These are phyloP conservation scores for Brenthis hecate DNA, from an alignment of 2,888 invertebrate genomes.

Conservation along the genomic window DNA sequence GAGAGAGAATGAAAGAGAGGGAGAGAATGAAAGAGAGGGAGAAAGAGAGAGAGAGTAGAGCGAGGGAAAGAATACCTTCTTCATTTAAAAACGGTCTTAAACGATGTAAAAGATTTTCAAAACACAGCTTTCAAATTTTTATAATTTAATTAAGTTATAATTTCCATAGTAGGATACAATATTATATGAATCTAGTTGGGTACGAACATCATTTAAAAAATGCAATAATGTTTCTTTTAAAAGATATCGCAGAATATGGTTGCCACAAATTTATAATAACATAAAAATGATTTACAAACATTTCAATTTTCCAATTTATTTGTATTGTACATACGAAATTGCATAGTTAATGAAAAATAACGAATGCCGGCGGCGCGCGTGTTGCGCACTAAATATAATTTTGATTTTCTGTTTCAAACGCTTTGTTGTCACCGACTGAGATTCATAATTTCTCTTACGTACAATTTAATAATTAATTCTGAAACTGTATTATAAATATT, in stretches of 20 bases:
- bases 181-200: no score
- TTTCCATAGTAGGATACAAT: no score
- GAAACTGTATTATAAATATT: not conserved
- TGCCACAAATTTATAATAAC: not conserved
- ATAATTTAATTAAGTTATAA: not conserved
- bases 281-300: conserved; percentile 7
- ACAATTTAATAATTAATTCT: not conserved
- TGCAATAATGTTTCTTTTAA: not conserved
- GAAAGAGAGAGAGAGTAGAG: no score
- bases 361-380: conserved; percentile 16
- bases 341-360: conserved; percentile 22
- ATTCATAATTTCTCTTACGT: not conserved
- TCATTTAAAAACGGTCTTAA: no score
- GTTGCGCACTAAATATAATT: conserved; percentile 7
- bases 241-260: not conserved
- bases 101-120: not conserved
- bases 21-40: no score
- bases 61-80: no score
- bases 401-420: conserved; percentile 12
- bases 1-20: no score
- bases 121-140: not conserved
- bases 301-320: conserved; percentile 10
- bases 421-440: conserved; percentile 7
- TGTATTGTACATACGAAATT: conserved; percentile 7
- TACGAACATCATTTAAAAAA: no score